These are phyloP conservation scores for Aphelenchoides avenae DNA, from an alignment of 1,140 invertebrate species.

Conservation along the genomic window DNA sequence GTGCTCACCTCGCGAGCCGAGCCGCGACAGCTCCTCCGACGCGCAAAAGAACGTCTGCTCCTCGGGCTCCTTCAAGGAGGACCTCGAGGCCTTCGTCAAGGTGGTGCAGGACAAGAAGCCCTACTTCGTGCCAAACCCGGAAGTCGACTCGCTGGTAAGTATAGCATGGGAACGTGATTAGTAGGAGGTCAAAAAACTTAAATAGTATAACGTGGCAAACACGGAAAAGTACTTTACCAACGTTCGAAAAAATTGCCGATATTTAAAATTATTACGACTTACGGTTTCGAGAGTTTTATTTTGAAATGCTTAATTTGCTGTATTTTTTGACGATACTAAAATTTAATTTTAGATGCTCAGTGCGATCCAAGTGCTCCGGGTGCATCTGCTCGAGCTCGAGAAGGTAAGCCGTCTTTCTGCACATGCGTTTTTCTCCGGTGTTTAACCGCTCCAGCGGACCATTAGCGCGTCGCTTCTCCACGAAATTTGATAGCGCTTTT, in stretches of 20 bases:
- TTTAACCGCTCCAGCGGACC: no score
- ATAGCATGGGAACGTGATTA: conserved; percentile 1
- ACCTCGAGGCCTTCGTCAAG: conserved; percentile 97
- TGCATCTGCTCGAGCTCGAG: conserved; percentile 99
- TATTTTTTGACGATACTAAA: conserved; percentile 30
- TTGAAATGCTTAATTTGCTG: conserved; percentile 7
- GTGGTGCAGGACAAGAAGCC: conserved; percentile 78
- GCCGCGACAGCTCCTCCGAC: conserved; percentile 76
- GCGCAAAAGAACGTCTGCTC: conserved; percentile 79
- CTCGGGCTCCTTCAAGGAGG: conserved; percentile 97
- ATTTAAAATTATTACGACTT: neutral
- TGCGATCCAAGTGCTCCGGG: conserved; percentile 99
- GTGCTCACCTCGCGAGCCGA: conserved; percentile 82
- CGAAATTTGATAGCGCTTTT: no score
- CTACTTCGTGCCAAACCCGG: conserved; percentile 92
- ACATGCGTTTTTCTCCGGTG: no score
- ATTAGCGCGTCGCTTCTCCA: no score
- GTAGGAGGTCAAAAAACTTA: neutral
- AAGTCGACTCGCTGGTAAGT: conserved; percentile 96
- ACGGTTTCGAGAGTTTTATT: conserved; percentile 40
- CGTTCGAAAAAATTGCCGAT: conserved; percentile 3
- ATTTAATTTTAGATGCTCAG: conserved; percentile 93
- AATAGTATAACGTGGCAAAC: neutral
- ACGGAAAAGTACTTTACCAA: neutral
- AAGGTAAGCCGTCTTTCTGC: no score